Conservation (phyloP, 1,140 invertebrate species). For the Lordiphosa stackelbergi region DNA sequence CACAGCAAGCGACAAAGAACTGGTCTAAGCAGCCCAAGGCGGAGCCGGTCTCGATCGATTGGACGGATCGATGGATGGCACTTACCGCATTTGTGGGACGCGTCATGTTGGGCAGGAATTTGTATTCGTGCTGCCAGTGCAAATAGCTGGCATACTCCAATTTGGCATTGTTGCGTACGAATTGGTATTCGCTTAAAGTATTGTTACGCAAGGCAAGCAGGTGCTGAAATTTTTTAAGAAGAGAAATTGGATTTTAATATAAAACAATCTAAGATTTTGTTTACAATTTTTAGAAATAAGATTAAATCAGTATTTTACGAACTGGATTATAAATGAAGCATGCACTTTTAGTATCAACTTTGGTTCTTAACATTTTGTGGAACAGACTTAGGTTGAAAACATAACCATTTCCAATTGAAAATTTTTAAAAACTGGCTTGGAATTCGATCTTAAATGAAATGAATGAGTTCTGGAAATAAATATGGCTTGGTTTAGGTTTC, state of each 20-base stretch:
- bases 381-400: not conserved
- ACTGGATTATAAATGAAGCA: no score
- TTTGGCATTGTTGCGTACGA: constrained; percentile 23
- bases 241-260: not conserved
- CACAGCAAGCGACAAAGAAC: constrained; percentile 22
- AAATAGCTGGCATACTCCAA: constrained; percentile 45
- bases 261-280: no score
- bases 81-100: constrained; percentile 51
- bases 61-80: constrained; percentile 2
- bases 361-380: not conserved
- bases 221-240: constrained; percentile 25
- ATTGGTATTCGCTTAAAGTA: constrained; percentile 35
- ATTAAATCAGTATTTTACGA: no score
- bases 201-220: constrained; percentile 41
- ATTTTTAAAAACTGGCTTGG: no score
- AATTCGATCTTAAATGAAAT: no score
- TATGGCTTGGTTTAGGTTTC: no score
- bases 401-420: no score
- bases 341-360: no score
- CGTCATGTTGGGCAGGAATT: constrained; percentile 69
- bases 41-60: constrained; percentile 51
- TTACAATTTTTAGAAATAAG: no score
- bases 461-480: no score
- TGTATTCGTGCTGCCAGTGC: constrained; percentile 56
- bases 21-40: constrained; percentile 58